A percentile compares a stretch with the other conserved stretches of the same genome.
phyloP scores from a whole-genome alignment of 2,888 invertebrate genomes.

The Spisula subtruncata region DNA sequence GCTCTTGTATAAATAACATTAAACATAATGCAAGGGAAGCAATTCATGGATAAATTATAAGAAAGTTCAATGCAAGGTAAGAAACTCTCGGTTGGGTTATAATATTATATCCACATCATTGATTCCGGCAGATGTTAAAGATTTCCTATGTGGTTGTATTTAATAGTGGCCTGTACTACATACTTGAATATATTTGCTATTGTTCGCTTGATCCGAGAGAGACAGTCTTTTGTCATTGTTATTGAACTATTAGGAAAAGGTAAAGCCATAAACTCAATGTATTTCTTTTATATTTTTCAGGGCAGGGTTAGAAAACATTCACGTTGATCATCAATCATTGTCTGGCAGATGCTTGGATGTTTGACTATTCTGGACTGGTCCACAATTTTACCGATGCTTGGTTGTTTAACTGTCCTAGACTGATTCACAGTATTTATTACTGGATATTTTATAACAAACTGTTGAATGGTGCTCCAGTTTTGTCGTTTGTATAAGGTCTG shows the following conservation, averaged over 20 bases:
- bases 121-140: conserved; percentile 1
- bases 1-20: no score
- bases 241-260: conserved; percentile 3
- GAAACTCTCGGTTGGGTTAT: not conserved
- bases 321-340: not conserved
- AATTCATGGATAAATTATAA: not conserved
- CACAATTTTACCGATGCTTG: not conserved
- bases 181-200: conserved; percentile 8
- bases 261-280: not conserved
- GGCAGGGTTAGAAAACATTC: not conserved
- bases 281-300: conserved; percentile 14
- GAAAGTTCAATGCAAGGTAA: not conserved
- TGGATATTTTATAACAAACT: not conserved
- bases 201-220: not conserved
- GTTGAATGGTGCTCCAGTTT: not conserved
- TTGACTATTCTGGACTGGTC: not conserved
- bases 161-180: not conserved
- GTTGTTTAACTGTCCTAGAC: no score
- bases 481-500: not conserved
- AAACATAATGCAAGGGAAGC: not conserved
- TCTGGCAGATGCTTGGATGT: not conserved
- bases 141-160: not conserved
- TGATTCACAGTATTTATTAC: no score
- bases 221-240: not conserved
- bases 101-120: not conserved